Evolutionary conservation across 2,888 invertebrate species (phyloP).

Genomic region (Drosophila pseudotakahashii): DNA sequence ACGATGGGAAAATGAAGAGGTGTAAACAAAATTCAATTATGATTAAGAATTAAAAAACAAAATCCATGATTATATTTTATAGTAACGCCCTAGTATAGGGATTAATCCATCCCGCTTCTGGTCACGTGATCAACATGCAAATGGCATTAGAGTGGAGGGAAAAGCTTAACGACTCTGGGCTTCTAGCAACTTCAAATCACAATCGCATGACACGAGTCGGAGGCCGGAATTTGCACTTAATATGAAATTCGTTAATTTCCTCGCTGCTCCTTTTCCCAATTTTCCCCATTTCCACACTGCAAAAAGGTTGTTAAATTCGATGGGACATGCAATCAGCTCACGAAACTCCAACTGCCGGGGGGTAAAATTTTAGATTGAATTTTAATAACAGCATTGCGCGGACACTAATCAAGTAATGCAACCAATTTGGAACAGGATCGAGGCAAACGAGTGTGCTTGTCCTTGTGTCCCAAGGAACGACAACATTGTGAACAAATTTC

Average conservation of each 20-base stretch:
- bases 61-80: neutral
- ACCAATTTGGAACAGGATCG: conserved; percentile 61
- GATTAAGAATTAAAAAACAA: neutral
- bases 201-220: conserved; percentile 56
- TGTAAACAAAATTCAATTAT: too few species aligned
- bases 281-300: conserved; percentile 48
- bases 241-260: conserved; percentile 56
- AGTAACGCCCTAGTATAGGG: neutral
- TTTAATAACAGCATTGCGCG: conserved; percentile 72
- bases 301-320: conserved; percentile 73
- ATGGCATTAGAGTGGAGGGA: neutral
- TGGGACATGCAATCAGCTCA: conserved; percentile 67
- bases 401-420: conserved; percentile 75
- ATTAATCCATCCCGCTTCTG: neutral
- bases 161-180: conserved; percentile 3
- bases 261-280: conserved; percentile 21
- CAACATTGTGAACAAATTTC: conserved; percentile 72
- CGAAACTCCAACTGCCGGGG: conserved; percentile 38
- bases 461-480: conserved; percentile 37
- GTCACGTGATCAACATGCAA: conserved; percentile 17
- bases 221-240: conserved; percentile 72
- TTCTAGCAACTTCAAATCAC: conserved; percentile 41
- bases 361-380: conserved; percentile 67
- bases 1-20: neutral
- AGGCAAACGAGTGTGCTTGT: conserved; percentile 6